Conservation (phyloP, 2,888 invertebrate species). For the Drosophila multiciliata region DNA sequence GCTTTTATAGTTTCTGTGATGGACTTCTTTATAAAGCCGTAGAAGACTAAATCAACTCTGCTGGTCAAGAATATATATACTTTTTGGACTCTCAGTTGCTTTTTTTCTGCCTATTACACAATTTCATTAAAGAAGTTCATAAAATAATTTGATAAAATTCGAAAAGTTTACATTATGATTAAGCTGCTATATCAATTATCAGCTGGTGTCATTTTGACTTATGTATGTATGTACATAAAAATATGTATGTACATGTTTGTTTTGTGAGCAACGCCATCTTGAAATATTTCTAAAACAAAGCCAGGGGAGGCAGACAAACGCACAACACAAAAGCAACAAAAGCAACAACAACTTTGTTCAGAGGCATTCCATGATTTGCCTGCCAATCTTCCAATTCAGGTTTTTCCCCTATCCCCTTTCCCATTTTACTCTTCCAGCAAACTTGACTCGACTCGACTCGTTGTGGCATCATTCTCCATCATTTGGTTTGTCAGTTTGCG, state of each 20-base stretch:
- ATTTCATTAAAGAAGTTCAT: not conserved
- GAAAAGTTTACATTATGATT: not conserved
- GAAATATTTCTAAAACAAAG: conserved; percentile 63
- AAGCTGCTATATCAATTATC: not conserved
- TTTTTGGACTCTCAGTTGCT: not conserved
- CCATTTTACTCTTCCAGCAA: conserved; percentile 21
- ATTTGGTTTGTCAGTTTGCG: conserved; percentile 81
- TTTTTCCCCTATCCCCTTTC: conserved; percentile 13
- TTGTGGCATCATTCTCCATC: conserved; percentile 76
- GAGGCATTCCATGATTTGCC: conserved; percentile 74
- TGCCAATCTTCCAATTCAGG: conserved; percentile 40
- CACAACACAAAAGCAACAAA: conserved; percentile 25
- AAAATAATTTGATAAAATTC: not conserved
- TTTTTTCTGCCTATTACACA: not conserved
- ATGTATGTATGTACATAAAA: not conserved
- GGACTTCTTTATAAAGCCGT: not conserved
- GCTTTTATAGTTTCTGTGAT: not conserved
- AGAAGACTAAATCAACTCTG: not conserved
- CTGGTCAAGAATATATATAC: not conserved
- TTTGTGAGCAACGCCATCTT: conserved; percentile 71
- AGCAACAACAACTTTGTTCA: conserved; percentile 39
- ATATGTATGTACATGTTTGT: conserved; percentile 3
- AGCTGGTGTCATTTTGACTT: conserved; percentile 38
- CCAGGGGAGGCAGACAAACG: conserved; percentile 28
- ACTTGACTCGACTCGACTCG: conserved; percentile 35